Percentiles rank a stretch among this genome's conserved stretches.
These are phyloP conservation scores for Gavia stellata DNA, from an alignment of 2,113 vertebrate genomes.

Conservation along the genomic window DNA sequence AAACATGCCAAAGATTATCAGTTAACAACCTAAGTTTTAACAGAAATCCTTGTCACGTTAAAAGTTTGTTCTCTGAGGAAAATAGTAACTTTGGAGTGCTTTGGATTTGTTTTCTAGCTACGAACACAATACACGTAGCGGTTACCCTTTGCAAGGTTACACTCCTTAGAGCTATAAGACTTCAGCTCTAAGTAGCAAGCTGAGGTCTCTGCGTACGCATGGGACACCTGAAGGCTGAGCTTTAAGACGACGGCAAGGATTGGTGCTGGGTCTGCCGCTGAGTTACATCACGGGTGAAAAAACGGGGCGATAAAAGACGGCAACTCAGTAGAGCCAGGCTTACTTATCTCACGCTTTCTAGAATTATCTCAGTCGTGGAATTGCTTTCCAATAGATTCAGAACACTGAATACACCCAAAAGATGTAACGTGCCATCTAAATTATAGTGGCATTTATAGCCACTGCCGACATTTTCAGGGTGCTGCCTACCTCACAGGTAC, in stretches of 20 bases:
- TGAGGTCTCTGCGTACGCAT: fast-evolving
- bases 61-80: not conserved
- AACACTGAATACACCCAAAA: not conserved
- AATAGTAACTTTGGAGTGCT: fast-evolving
- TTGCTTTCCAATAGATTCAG: not conserved
- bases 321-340: not conserved
- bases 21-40: fast-evolving
- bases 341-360: not conserved
- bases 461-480: not conserved
- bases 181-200: not conserved
- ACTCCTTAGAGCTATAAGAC: too few relatives aligned
- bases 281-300: fast-evolving
- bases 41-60: not conserved
- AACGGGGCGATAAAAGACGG: fast-evolving
- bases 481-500: not conserved
- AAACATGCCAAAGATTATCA: not conserved
- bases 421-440: not conserved
- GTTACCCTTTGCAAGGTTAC: not conserved
- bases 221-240: not conserved
- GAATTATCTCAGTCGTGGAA: not conserved
- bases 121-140: too few relatives aligned
- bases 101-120: not conserved
- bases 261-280: not conserved
- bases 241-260: fast-evolving
- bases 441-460: not conserved